Base-by-base conservation (phyloP, 2,797 vertebrate genomes). In the Neoniphon sammara region DNA sequence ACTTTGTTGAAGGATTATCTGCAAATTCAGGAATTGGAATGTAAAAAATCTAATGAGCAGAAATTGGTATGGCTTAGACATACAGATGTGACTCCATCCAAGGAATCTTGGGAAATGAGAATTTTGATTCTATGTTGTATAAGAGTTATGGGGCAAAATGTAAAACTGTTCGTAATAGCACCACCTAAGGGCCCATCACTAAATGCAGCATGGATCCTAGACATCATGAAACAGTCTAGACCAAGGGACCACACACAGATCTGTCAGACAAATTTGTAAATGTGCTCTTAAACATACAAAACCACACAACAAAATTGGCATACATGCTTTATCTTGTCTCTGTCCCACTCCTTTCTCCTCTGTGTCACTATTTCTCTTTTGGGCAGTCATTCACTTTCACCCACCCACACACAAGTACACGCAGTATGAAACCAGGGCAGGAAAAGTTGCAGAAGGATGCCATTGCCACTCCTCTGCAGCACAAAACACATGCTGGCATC, bases 231-330 rank as follows among this genome's bases (percentile, higher is more conserved):
- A 11, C 6, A n/a, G 23, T 27, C 5, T 69, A 63, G 36, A 11
- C 36, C 36, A 39, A 39, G 12, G 14, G 42, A 15, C 42, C 42
- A 44, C 54, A 61, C 52, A n/a, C 49, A 60, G 62, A 73, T 78
- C 79, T 88, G 80, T 75, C 77, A 78, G 73, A 3, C 54, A 31
- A 20, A 56, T 34, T 27, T 20, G 17, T 70, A 57, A 69, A 74
- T 69, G 55, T 71, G 70, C 68, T 64, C 64, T 56, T 44, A 11
- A 57, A 64, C 63, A 39, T 53, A 58, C 5, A 53, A 18, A 20
- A 65, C 56, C 70, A 47, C 59, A 69, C 49, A 64, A 42, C 61
- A 17, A 47, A 60, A 44, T 83, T 75, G 53, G 15, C 47, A 78
- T 17, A 18, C 67, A 21, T 34, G 63, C 55, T 64, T 77, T 64